Conservation (phyloP, 2,888 invertebrate genomes). For the Hemaris fuciformis region DNA sequence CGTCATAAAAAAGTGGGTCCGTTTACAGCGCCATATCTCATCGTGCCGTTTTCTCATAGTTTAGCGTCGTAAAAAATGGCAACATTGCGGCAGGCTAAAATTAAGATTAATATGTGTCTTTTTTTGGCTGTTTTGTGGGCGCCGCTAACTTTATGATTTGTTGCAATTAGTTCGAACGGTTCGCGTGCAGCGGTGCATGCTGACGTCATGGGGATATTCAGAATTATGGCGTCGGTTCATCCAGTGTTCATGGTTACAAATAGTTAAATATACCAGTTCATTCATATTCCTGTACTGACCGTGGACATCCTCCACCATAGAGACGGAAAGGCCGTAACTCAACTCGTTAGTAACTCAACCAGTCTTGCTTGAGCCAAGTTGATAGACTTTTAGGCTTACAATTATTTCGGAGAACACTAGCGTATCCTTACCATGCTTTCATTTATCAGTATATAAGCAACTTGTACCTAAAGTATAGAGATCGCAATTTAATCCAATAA, state of each 20-base stretch:
- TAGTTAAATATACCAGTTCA: too few relatives aligned
- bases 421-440: too few relatives aligned
- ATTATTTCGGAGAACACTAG: too few relatives aligned
- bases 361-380: too few relatives aligned
- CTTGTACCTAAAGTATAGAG: too few relatives aligned
- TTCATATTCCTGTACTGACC: too few relatives aligned
- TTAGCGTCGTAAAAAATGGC: conserved; percentile 39
- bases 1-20: conserved; percentile 47
- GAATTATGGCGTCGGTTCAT: background rate
- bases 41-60: conserved; percentile 52
- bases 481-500: background rate
- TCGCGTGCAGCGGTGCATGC: conserved; percentile 58
- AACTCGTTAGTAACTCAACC: too few relatives aligned
- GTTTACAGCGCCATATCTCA: conserved; percentile 56
- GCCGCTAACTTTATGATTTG: conserved; percentile 56
- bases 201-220: conserved; percentile 49
- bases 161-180: conserved; percentile 67
- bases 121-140: conserved; percentile 50
- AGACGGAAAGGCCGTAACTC: too few relatives aligned
- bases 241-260: too few relatives aligned
- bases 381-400: too few relatives aligned
- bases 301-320: too few relatives aligned
- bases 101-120: conserved; percentile 64
- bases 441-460: too few relatives aligned
- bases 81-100: conserved; percentile 61